Evolutionary conservation across 2,797 vertebrate species (phyloP).

Genomic region (Molossus alvarezi): DNA sequence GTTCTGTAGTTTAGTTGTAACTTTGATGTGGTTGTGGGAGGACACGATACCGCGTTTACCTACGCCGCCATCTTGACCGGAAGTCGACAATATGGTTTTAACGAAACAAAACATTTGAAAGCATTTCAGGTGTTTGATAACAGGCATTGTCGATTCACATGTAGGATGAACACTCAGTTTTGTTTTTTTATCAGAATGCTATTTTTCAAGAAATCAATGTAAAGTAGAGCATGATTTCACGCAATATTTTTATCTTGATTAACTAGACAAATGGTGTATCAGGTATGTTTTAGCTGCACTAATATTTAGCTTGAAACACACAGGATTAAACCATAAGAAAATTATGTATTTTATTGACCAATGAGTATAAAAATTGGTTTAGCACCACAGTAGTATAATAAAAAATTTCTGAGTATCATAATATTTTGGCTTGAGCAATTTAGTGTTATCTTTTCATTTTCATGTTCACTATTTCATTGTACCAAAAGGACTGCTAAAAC

Average conservation of each 20-base stretch:
- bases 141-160: not conserved
- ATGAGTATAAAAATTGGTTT: conserved; percentile 10
- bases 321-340: not conserved
- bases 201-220: conserved; percentile 36
- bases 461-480: not conserved
- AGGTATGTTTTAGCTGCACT: not conserved
- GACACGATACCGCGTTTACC: too few species aligned
- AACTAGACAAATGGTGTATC: not conserved
- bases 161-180: not conserved
- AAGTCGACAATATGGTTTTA: not conserved
- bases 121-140: not conserved
- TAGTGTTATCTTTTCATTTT: not conserved
- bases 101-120: conserved; percentile 35
- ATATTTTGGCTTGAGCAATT: not conserved
- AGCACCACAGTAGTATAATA: not conserved
- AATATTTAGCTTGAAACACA: not conserved
- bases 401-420: not conserved
- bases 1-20: too few species aligned
- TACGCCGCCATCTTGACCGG: not conserved
- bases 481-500: not conserved
- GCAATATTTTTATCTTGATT: not conserved
- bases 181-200: not conserved
- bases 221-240: conserved; percentile 13
- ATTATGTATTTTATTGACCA: not conserved
- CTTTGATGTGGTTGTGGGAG: too few species aligned